These are phyloP conservation scores for Denticeps clupeoides DNA, from an alignment of 2,797 vertebrate species.

Conservation along the genomic window DNA sequence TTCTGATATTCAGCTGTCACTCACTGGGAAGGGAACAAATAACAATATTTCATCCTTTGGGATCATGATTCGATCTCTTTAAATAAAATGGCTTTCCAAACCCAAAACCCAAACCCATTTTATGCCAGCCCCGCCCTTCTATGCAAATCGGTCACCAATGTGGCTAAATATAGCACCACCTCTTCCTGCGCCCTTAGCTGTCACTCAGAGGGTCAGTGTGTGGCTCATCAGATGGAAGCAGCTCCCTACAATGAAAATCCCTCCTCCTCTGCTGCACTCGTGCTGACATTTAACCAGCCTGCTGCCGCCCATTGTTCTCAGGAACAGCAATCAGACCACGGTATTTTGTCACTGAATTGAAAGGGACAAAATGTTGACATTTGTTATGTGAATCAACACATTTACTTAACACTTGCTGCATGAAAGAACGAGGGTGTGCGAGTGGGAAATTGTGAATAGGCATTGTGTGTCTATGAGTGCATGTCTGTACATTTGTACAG, in stretches of 20 bases:
- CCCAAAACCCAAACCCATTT: no score
- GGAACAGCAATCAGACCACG: constrained; percentile 1
- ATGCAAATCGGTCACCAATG: not conserved
- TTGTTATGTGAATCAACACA: no score
- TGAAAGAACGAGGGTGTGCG: no score
- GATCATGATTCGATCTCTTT: not conserved
- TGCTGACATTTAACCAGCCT: not conserved
- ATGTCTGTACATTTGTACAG: no score
- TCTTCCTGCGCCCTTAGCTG: constrained; percentile 24
- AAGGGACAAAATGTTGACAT: constrained; percentile 3
- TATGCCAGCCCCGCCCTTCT: not conserved
- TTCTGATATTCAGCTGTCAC: no score
- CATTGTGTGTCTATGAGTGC: no score
- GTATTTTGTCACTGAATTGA: not conserved
- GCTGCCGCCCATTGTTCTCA: not conserved
- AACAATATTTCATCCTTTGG: no score
- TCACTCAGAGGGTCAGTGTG: constrained; percentile 31
- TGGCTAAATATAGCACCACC: constrained; percentile 15
- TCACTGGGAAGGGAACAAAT: no score
- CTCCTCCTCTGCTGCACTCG: not conserved
- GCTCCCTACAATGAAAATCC: not conserved
- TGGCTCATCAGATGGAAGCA: constrained; percentile 2
- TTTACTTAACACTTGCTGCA: no score
- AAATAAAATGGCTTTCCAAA: not conserved
- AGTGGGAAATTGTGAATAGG: no score